Conservation (phyloP, 1,140 invertebrate species). For the Heliothis subflexa region DNA sequence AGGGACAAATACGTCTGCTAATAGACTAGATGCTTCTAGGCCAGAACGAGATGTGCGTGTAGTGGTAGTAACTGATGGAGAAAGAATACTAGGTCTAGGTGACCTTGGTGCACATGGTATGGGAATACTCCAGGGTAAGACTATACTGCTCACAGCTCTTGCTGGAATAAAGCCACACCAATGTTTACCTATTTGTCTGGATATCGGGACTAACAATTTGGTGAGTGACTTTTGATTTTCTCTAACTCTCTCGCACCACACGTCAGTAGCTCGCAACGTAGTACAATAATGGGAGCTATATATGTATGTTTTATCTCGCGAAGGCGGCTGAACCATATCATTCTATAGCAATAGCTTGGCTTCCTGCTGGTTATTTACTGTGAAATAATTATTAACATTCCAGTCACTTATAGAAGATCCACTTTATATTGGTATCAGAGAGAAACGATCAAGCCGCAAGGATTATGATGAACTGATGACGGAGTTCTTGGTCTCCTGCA, state of each 20-base stretch:
- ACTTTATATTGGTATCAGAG: background rate
- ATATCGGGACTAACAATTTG: slow-evolving; percentile 12
- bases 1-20: background rate
- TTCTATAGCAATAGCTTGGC: too few relatives aligned
- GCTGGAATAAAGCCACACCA: slow-evolving; percentile 32
- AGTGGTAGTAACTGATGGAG: slow-evolving; percentile 15
- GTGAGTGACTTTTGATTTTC: background rate
- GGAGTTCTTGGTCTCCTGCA: slow-evolving; percentile 6
- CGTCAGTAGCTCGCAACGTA: too few relatives aligned
- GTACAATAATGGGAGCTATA: too few relatives aligned
- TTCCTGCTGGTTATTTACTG: too few relatives aligned
- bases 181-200: slow-evolving; percentile 25
- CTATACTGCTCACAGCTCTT: slow-evolving; percentile 11
- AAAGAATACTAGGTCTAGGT: slow-evolving; percentile 4
- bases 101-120: slow-evolving; percentile 16
- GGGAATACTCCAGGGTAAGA: slow-evolving; percentile 7
- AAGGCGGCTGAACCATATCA: too few relatives aligned
- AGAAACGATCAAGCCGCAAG: background rate
- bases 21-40: background rate
- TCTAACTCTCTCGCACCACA: background rate
- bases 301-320: too few relatives aligned
- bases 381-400: background rate
- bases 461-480: background rate
- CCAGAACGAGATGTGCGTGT: slow-evolving; percentile 9
- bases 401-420: slow-evolving; percentile 32